A percentile compares a stretch with the other conserved stretches of the same genome.
Evolutionary conservation across 2,888 invertebrate genomes (phyloP).

Genomic region (Hydroisotoma schaefferi): DNA sequence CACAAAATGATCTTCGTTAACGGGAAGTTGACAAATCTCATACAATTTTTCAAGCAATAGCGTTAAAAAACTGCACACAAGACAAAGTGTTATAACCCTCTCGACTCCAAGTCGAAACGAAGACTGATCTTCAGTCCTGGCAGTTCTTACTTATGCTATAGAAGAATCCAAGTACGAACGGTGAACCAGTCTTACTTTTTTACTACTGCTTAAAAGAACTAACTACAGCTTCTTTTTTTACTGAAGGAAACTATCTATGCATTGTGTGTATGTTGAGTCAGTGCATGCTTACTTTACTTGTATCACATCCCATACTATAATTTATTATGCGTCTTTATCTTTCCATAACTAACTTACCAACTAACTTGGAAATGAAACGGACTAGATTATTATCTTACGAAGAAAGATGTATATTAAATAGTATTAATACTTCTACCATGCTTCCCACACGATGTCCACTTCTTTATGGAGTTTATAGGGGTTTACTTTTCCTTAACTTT

Average conservation of each 20-base stretch:
- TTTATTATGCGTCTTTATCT: background rate
- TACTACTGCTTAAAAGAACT: background rate
- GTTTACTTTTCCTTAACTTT: too few species aligned
- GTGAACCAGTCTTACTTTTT: background rate
- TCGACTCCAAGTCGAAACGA: background rate
- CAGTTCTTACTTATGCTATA: background rate
- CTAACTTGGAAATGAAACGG: background rate
- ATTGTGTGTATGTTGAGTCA: background rate
- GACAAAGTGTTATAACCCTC: too few species aligned
- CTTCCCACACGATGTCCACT: too few species aligned
- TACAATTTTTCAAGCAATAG: too few species aligned
- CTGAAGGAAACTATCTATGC: background rate
- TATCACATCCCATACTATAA: background rate
- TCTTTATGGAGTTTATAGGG: too few species aligned
- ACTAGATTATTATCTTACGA: too few species aligned
- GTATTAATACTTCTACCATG: too few species aligned
- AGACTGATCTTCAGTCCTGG: background rate
- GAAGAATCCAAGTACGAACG: background rate
- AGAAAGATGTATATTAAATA: too few species aligned
- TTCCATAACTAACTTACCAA: background rate
- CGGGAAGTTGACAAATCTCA: too few species aligned
- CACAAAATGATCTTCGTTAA: too few species aligned
- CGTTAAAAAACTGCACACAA: too few species aligned
- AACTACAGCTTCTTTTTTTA: background rate
- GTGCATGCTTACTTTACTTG: background rate